These are phyloP conservation scores for Phymastichus coffea DNA, from an alignment of 1,140 invertebrate genomes.

Conservation along the genomic window DNA sequence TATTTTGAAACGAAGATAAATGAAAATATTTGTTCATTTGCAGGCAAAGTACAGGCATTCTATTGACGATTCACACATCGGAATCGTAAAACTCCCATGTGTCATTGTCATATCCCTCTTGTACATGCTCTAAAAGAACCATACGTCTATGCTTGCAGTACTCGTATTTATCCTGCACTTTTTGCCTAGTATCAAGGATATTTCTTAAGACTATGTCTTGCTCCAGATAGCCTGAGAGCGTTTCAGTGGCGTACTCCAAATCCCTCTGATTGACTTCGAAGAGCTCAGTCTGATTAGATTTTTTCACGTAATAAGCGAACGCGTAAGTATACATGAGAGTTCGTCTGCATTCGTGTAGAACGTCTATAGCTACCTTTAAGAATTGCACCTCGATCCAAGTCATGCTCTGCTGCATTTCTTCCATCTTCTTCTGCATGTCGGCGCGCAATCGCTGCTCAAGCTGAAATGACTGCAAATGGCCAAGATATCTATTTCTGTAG, in stretches of 20 bases:
- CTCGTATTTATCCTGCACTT: constrained; percentile 98
- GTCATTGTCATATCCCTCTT: constrained; percentile 97
- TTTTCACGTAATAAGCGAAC: constrained; percentile 96
- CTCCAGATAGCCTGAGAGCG: constrained; percentile 95
- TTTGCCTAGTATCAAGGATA: constrained; percentile 96
- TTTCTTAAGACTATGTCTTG: constrained; percentile 97
- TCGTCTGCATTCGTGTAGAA: constrained; percentile 93
- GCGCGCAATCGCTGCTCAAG: too few relatives aligned
- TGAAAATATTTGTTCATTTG: too few relatives aligned
- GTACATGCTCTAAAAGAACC: constrained; percentile 92
- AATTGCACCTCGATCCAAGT: constrained; percentile 99
- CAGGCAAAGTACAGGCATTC: too few relatives aligned
- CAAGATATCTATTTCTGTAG: too few relatives aligned
- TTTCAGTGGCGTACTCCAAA: constrained; percentile 95
- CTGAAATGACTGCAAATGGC: too few relatives aligned
- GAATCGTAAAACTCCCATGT: constrained; percentile 98
- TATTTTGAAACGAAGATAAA: too few relatives aligned
- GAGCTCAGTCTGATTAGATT: constrained; percentile 98
- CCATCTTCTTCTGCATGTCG: constrained; percentile 99
- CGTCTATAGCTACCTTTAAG: constrained; percentile 95
- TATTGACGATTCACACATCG: too few relatives aligned
- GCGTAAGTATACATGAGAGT: constrained; percentile 99
- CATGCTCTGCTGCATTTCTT: constrained; percentile 99
- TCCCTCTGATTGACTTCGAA: constrained; percentile 99
- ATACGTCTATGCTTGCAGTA: constrained; percentile 95